Percentiles rank a stretch among this genome's conserved stretches.
Evolutionary conservation across 1,140 invertebrate genomes (phyloP).

Genomic region (Drosophila nannoptera): DNA sequence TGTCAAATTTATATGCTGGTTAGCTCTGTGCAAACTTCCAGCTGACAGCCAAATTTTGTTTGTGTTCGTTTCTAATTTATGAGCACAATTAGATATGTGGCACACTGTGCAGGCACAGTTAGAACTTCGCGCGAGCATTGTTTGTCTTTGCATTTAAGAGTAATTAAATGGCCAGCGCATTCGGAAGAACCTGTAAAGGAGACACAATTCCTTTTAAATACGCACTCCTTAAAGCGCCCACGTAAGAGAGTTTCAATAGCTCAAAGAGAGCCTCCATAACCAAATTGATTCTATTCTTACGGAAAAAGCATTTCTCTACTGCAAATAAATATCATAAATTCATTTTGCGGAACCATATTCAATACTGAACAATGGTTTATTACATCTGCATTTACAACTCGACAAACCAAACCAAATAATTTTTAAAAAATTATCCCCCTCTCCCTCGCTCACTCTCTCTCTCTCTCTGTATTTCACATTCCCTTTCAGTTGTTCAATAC

Average conservation of each 20-base stretch:
- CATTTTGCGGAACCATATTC: too few relatives aligned
- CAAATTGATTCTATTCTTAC: too few relatives aligned
- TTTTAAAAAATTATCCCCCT: too few relatives aligned
- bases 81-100: constrained; percentile 52
- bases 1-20: constrained; percentile 76
- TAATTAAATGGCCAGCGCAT: not conserved
- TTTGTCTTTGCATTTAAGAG: not conserved
- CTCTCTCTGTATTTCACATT: not conserved
- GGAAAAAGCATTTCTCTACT: too few relatives aligned
- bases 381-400: too few relatives aligned
- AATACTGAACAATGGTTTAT: too few relatives aligned
- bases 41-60: constrained; percentile 49
- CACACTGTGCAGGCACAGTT: constrained; percentile 30
- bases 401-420: constrained; percentile 1
- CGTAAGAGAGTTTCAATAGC: too few relatives aligned
- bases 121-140: constrained; percentile 27
- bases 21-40: constrained; percentile 58
- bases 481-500: constrained; percentile 12
- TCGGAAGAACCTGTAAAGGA: not conserved
- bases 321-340: too few relatives aligned
- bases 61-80: constrained; percentile 68
- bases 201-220: not conserved
- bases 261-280: too few relatives aligned
- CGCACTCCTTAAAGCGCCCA: too few relatives aligned
- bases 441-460: too few relatives aligned